A percentile compares a stretch with the other conserved stretches of the same genome.
These are phyloP conservation scores for Manis crassicaudata DNA, from an alignment of 2,797 vertebrate species.

Conservation along the genomic window DNA sequence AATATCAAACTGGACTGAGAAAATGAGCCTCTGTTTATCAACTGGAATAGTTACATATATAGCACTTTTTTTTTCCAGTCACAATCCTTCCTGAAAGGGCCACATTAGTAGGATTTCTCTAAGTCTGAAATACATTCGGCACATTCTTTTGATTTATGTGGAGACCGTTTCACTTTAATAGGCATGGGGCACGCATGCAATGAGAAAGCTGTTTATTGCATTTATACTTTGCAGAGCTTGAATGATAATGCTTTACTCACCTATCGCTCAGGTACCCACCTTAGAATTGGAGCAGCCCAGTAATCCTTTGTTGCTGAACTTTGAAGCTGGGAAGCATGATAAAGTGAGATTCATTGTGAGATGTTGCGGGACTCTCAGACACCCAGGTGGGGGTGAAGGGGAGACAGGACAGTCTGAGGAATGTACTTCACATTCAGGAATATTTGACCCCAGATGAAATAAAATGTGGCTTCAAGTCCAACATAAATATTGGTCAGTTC, in stretches of 20 bases:
- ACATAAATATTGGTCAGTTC: slow-evolving; percentile 74
- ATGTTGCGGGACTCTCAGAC: neutral
- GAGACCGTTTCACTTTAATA: neutral
- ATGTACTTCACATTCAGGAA: neutral
- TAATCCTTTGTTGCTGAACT: neutral
- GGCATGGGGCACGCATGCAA: neutral
- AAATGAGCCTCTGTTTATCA: neutral
- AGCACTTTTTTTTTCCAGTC: neutral
- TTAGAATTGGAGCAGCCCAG: neutral
- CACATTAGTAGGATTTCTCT: neutral
- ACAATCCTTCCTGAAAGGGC: neutral
- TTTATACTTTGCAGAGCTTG: neutral
- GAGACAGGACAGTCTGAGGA: slow-evolving; percentile 24
- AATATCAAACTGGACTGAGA: neutral
- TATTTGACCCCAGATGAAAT: slow-evolving; percentile 62
- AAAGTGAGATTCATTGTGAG: neutral
- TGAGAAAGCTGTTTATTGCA: neutral
- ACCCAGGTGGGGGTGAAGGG: slow-evolving; percentile 1
- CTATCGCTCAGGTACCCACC: neutral
- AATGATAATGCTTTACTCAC: fast-evolving
- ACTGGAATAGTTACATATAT: neutral
- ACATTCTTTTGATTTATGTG: fast-evolving
- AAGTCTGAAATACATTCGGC: neutral
- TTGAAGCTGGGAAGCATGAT: neutral
- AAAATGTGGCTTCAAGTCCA: slow-evolving; percentile 72